Conservation (phyloP, 2,797 vertebrate species). For the Perodicticus potto region DNA sequence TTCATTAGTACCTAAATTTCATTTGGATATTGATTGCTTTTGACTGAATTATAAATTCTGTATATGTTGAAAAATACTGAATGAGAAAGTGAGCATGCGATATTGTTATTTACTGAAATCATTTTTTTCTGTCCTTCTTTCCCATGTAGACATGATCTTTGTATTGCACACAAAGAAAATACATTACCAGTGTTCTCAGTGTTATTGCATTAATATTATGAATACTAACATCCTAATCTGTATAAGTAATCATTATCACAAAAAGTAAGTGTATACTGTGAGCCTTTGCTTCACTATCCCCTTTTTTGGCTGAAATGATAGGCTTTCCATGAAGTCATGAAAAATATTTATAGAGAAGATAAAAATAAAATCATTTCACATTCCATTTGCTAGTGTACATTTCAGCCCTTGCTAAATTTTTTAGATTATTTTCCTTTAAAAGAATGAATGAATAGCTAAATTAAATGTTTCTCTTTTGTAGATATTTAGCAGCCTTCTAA, state of each 20-base stretch:
- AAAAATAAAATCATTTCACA: constrained; percentile 48
- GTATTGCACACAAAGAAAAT: not conserved
- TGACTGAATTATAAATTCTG: constrained; percentile 6
- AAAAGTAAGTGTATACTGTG: not conserved
- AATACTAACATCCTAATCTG: not conserved
- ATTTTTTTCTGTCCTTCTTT: not conserved
- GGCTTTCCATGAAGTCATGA: not conserved
- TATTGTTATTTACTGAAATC: not conserved
- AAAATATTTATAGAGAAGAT: constrained; percentile 42
- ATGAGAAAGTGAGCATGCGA: not conserved
- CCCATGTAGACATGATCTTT: not conserved
- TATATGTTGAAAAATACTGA: not conserved
- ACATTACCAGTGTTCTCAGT: not conserved
- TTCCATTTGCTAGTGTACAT: constrained; percentile 77
- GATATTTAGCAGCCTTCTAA: constrained; percentile 43
- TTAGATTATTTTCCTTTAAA: constrained; percentile 71
- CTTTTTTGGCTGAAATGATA: constrained; percentile 44
- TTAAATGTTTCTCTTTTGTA: constrained; percentile 64
- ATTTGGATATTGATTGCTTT: constrained; percentile 21
- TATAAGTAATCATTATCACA: constrained; percentile 15
- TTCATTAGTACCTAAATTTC: not conserved
- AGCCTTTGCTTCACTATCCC: not conserved
- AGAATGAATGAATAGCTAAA: constrained; percentile 69
- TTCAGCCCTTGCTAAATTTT: constrained; percentile 72
- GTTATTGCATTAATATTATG: not conserved